Evolutionary conservation across 2,113 vertebrate genomes (phyloP), one percentile per base, ranked within the genome.

Genomic region (Cyrtonyx montezumae): DNA sequence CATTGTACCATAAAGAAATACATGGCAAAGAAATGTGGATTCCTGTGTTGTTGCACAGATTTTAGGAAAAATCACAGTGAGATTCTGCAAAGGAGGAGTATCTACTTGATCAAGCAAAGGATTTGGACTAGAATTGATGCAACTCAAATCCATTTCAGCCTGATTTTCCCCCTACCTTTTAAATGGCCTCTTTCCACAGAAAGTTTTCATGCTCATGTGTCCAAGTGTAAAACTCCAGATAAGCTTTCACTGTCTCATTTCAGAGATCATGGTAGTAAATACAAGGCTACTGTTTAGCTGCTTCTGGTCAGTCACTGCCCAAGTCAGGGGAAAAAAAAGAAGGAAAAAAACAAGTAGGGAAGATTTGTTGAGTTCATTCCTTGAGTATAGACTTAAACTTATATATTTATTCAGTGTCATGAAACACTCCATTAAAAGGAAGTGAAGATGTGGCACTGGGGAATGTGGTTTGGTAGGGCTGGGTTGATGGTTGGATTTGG

Each of bases 321-420:
- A 69, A 84, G 87, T 0, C 2, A 1, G 23, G 30, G 8, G 3
- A 0, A 2, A 20, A 65, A 65, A 28, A 20, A 63, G 7, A 30
- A 32, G 28, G 18, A 12, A 32, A 40, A 30, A 21, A 32, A 21
- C 28, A 40, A 83, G 25, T 15, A 43, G 56, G 36, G 36, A 74
- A 58, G 37, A 51, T n/a, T 8, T 82, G 8, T 43, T 61, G 70
- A 65, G 22, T 73, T 94, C 7, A 59, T 87, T 90, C 43, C 30
- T 82, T 4, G 1, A 79, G 13, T 68, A 28, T 61, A 3, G 25
- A 26, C 7, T 65, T 68, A 21, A 65, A 3, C 28, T 84, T 61
- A 58, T 53, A 11, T 5, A 20, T 71, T 42, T 79, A 21, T 61
- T 68, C 10, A 66, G 22, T 83, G 59, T 26, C 12, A 48, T 2